phyloP scores from a whole-genome alignment of 2,113 vertebrate species.

The Lagopus leucura region DNA sequence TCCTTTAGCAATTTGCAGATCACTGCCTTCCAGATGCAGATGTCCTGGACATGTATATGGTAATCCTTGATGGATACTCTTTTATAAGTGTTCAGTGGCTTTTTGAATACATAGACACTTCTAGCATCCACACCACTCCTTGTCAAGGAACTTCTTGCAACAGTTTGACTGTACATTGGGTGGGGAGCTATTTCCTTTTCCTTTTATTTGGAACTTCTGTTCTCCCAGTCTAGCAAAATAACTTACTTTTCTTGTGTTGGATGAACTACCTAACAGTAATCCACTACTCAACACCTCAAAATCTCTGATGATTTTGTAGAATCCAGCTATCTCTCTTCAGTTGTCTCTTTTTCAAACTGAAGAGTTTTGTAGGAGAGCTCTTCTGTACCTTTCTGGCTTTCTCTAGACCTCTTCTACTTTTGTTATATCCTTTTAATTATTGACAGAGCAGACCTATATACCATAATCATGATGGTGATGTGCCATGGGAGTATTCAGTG shows the following conservation, averaged over 20 bases:
- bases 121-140: neutral
- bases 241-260: neutral
- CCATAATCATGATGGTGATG: accelerated
- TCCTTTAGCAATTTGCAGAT: neutral
- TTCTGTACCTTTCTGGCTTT: neutral
- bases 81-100: neutral
- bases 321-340: neutral
- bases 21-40: neutral
- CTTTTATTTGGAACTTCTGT: neutral
- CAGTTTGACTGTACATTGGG: neutral
- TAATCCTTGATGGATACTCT: neutral
- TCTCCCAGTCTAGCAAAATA: neutral
- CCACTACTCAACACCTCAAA: neutral
- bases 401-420: neutral
- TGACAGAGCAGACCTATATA: neutral
- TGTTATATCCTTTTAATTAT: neutral
- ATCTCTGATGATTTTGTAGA: neutral
- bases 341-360: neutral
- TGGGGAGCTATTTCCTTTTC: neutral
- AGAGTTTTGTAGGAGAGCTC: neutral
- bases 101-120: neutral
- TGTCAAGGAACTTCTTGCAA: neutral
- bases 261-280: neutral
- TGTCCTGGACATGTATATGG: neutral
- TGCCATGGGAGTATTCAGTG: neutral